A percentile compares a stretch with the other conserved stretches of the same genome.
phyloP scores from a whole-genome alignment of 2,797 vertebrate genomes.

The Taeniopygia guttata region DNA sequence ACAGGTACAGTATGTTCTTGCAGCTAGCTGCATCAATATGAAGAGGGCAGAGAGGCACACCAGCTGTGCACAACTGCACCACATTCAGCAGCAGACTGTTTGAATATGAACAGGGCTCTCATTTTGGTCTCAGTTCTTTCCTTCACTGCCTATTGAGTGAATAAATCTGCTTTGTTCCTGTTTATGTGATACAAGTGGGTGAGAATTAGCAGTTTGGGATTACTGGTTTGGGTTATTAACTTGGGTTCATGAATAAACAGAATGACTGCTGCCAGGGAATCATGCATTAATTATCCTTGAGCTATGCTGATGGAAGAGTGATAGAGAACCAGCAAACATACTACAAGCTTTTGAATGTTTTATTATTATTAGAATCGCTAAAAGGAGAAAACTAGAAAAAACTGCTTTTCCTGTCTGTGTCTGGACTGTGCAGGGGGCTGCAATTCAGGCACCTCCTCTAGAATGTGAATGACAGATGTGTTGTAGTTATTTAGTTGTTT shows the following conservation, averaged over 20 bases:
- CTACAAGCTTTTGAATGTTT: neutral
- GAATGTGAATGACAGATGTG: neutral
- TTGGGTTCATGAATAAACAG: neutral
- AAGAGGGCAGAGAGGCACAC: neutral
- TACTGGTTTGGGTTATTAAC: slow-evolving; percentile 10
- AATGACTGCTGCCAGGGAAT: neutral
- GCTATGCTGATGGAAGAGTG: neutral
- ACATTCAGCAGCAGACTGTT: neutral
- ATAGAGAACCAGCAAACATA: neutral
- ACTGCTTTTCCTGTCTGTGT: neutral
- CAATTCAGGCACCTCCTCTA: neutral
- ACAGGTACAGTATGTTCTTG: neutral
- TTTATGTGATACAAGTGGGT: neutral
- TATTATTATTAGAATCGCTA: neutral
- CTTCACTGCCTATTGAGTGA: neutral
- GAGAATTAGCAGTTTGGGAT: neutral
- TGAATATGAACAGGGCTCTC: neutral
- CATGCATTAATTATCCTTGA: neutral
- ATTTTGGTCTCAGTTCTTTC: neutral
- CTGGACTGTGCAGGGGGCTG: neutral
- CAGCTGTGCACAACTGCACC: neutral
- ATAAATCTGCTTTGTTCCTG: neutral
- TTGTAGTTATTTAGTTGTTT: neutral
- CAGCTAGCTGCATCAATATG: neutral
- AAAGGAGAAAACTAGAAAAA: neutral